phyloP scores from a whole-genome alignment of 1,140 invertebrate genomes.

The Rhyacophila brunnea region DNA sequence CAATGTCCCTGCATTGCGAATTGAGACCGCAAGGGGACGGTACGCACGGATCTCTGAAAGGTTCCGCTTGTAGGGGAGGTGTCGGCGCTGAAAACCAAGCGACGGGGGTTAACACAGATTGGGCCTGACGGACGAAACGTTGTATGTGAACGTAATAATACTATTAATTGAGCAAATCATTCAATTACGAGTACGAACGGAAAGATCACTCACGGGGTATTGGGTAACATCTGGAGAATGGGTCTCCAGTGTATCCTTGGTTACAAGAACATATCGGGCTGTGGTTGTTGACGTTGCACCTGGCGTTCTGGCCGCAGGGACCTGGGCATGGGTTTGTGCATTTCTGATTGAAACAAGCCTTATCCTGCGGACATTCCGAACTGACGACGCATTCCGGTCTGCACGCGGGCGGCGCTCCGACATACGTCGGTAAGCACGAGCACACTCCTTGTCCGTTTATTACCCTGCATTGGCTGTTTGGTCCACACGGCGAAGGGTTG shows the following conservation, averaged over 20 bases:
- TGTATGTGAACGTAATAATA: no score
- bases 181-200: no score
- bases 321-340: constrained; percentile 66
- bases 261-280: constrained; percentile 71
- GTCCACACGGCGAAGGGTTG: constrained; percentile 64
- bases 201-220: constrained; percentile 53
- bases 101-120: constrained; percentile 71
- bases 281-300: constrained; percentile 68
- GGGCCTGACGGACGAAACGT: no score
- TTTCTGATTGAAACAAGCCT: constrained; percentile 65
- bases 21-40: constrained; percentile 74
- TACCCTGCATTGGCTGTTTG: constrained; percentile 64
- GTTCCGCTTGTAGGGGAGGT: constrained; percentile 39
- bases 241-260: constrained; percentile 68
- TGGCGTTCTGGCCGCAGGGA: constrained; percentile 64
- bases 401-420: constrained; percentile 62
- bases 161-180: constrained; percentile 58
- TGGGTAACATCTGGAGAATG: constrained; percentile 65
- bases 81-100: constrained; percentile 47
- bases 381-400: constrained; percentile 64
- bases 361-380: constrained; percentile 63
- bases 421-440: constrained; percentile 61
- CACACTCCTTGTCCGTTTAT: constrained; percentile 61
- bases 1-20: constrained; percentile 66
- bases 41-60: constrained; percentile 57